These are phyloP conservation scores for Mycalesis mineus DNA, from an alignment of 2,888 invertebrate genomes.

Conservation along the genomic window DNA sequence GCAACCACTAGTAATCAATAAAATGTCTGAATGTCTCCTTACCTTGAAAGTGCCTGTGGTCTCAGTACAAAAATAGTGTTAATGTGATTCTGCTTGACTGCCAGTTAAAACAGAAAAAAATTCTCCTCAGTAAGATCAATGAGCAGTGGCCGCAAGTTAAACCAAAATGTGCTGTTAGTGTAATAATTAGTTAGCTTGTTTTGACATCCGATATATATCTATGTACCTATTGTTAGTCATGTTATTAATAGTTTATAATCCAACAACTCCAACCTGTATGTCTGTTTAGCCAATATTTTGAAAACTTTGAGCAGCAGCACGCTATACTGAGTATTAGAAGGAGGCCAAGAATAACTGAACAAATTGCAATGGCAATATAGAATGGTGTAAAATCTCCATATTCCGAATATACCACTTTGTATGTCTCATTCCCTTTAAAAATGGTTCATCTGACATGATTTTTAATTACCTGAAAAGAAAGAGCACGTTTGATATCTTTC, in stretches of 20 bases:
- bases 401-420: slow-evolving; percentile 55
- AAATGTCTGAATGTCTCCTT: no score
- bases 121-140: no score
- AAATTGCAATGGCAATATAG: slow-evolving; percentile 88
- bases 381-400: slow-evolving; percentile 89
- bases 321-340: slow-evolving; percentile 87
- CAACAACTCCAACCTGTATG: slow-evolving; percentile 81
- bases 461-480: slow-evolving; percentile 63
- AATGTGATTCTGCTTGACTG: no score
- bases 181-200: no score
- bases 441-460: slow-evolving; percentile 69
- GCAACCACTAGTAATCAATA: no score
- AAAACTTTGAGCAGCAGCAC: slow-evolving; percentile 88
- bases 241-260: neutral
- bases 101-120: no score
- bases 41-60: no score
- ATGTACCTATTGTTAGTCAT: neutral
- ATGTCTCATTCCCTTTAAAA: slow-evolving; percentile 68
- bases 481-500: slow-evolving; percentile 42
- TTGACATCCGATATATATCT: no score
- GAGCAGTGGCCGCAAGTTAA: no score
- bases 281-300: slow-evolving; percentile 88
- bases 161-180: no score
- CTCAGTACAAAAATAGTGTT: no score
- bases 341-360: slow-evolving; percentile 83